phyloP scores from a whole-genome alignment of 2,888 invertebrate genomes.

The Amiota mariae region DNA sequence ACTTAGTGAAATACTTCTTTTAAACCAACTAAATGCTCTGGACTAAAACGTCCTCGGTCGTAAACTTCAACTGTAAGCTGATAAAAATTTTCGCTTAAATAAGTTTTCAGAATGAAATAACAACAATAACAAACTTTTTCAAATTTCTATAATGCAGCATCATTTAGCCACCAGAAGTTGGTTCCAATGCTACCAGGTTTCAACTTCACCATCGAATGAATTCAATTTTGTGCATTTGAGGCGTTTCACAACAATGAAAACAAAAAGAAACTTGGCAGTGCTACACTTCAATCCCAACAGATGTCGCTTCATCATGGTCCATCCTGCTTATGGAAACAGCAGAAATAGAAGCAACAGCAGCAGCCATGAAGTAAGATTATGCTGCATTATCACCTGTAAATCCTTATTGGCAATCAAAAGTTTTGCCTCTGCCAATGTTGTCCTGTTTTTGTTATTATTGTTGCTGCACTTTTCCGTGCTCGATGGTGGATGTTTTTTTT shows the following conservation, averaged over 20 bases:
- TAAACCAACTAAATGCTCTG: too few species aligned
- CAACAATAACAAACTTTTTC: too few species aligned
- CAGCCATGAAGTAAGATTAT: constrained; percentile 58
- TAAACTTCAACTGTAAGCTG: too few species aligned
- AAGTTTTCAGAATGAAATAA: too few species aligned
- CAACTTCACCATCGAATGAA: constrained; percentile 11
- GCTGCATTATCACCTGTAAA: constrained; percentile 70
- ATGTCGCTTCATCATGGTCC: constrained; percentile 11
- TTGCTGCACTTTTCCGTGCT: not conserved
- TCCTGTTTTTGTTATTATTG: constrained; percentile 25
- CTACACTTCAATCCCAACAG: constrained; percentile 31
- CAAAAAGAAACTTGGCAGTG: constrained; percentile 18
- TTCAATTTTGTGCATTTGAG: constrained; percentile 26
- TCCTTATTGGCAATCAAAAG: constrained; percentile 70
- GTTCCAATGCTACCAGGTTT: too few species aligned
- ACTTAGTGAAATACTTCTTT: too few species aligned
- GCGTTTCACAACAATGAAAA: constrained; percentile 9
- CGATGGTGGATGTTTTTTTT: constrained; percentile 47
- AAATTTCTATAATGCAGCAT: too few species aligned
- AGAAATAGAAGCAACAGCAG: constrained; percentile 17
- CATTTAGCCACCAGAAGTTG: too few species aligned
- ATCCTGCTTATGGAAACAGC: constrained; percentile 8
- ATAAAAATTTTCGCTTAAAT: too few species aligned
- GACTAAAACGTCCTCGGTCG: too few species aligned
- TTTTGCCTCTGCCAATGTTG: constrained; percentile 49